Evolutionary conservation across 2,888 invertebrate genomes (phyloP).

Genomic region (Metallyticus violacea): DNA sequence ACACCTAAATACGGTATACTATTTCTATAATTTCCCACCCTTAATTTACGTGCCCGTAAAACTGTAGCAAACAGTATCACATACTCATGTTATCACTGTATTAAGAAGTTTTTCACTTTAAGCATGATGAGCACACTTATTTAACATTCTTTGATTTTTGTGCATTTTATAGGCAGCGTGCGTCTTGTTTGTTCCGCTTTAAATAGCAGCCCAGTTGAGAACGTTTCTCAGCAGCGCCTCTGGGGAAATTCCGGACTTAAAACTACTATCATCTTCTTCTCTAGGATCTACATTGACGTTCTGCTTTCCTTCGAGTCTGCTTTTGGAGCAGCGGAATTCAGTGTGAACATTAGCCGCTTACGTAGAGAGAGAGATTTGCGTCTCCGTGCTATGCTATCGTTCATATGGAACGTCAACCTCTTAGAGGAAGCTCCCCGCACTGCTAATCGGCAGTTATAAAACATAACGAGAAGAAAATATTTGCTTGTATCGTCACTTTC

Average conservation of each 20-base stretch:
- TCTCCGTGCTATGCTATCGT: background rate
- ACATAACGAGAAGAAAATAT: no score
- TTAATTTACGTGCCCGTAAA: no score
- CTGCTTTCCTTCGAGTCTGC: background rate
- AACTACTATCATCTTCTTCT: background rate
- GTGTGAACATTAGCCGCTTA: background rate
- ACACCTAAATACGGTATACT: no score
- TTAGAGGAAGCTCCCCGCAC: no score
- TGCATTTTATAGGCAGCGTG: background rate
- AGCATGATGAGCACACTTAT: no score
- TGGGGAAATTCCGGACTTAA: background rate
- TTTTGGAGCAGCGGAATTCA: background rate
- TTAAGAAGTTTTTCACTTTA: no score
- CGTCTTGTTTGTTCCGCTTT: background rate
- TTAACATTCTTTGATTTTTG: background rate
- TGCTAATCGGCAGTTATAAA: no score
- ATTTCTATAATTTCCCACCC: no score
- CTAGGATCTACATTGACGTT: background rate
- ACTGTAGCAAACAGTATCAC: no score
- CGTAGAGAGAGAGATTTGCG: background rate
- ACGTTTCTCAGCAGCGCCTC: no score
- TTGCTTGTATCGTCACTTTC: no score
- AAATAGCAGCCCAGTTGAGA: background rate
- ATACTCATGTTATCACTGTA: no score
- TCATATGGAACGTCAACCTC: background rate